Percentiles rank a stretch among this genome's conserved stretches.
Evolutionary conservation across 1,140 invertebrate species (phyloP).

Genomic region (Protaetia brevitarsis): DNA sequence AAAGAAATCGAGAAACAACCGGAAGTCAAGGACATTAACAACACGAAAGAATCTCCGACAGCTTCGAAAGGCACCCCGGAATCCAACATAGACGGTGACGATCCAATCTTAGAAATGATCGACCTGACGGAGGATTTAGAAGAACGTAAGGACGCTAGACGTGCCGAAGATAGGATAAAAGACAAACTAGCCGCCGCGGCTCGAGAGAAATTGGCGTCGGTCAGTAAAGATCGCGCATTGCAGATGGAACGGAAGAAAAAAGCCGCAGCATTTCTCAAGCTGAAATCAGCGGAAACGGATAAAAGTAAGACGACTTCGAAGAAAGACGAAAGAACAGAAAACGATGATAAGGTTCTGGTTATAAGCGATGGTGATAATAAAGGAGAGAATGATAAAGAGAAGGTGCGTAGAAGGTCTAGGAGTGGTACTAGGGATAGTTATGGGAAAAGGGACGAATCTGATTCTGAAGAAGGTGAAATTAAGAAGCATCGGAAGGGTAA

Average conservation of each 20-base stretch:
- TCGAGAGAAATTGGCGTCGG: conserved; percentile 57
- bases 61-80: conserved; percentile 9
- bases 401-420: conserved; percentile 24
- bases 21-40: conserved; percentile 17
- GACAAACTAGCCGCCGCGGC: conserved; percentile 61
- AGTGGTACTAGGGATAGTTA: conserved; percentile 18
- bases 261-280: conserved; percentile 61
- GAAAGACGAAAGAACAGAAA: conserved; percentile 18
- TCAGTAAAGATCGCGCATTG: conserved; percentile 60
- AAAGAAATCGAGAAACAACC: conserved; percentile 18
- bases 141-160: conserved; percentile 32
- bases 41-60: neutral
- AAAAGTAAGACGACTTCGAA: neutral
- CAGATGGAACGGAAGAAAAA: conserved; percentile 70
- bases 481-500: conserved; percentile 28
- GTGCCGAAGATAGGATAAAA: conserved; percentile 61
- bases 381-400: conserved; percentile 23
- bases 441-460: conserved; percentile 24
- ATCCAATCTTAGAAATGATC: conserved; percentile 51
- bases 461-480: conserved; percentile 28
- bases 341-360: conserved; percentile 16
- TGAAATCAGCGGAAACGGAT: conserved; percentile 48
- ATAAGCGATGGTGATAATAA: conserved; percentile 25
- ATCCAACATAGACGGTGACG: conserved; percentile 37
- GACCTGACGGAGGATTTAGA: conserved; percentile 54